These are phyloP conservation scores for Drosophila punjabiensis DNA, from an alignment of 1,140 invertebrate genomes.

Conservation along the genomic window DNA sequence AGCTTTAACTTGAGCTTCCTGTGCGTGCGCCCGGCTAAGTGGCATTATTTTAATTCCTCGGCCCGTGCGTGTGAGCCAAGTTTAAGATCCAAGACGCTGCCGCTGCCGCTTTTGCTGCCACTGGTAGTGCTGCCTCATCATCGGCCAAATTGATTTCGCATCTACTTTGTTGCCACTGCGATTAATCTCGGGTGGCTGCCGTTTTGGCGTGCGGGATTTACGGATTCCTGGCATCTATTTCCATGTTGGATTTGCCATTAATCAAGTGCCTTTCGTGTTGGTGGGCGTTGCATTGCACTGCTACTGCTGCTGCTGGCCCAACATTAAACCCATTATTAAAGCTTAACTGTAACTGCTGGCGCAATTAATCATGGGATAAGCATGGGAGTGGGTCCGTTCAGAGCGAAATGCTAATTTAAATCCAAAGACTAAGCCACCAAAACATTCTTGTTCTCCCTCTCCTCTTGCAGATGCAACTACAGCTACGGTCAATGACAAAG, in stretches of 20 bases:
- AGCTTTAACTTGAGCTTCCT: constrained; percentile 25
- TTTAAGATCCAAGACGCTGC: constrained; percentile 19
- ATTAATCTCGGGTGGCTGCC: constrained; percentile 12
- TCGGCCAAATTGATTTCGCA: constrained; percentile 74
- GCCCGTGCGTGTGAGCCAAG: constrained; percentile 55
- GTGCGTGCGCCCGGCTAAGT: constrained; percentile 52
- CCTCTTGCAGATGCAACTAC: constrained; percentile 51
- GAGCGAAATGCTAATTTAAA: constrained; percentile 78
- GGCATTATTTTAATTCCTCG: constrained; percentile 62
- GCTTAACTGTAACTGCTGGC: constrained; percentile 73
- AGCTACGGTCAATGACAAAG: constrained; percentile 77
- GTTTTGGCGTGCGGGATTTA: constrained; percentile 2
- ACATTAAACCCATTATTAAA: constrained; percentile 75
- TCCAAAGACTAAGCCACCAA: constrained; percentile 57
- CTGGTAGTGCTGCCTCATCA: constrained; percentile 20
- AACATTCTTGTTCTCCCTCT: constrained; percentile 44
- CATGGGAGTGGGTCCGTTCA: constrained; percentile 42
- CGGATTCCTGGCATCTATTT: constrained; percentile 32
- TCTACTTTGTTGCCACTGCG: constrained; percentile 32
- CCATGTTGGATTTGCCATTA: constrained; percentile 53
- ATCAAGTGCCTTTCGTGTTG: constrained; percentile 67
- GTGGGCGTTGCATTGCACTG: constrained; percentile 58
- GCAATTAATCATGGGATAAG: constrained; percentile 79
- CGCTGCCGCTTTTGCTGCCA: neutral
- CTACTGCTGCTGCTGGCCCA: constrained; percentile 12